phyloP scores from a whole-genome alignment of 2,888 invertebrate genomes.

The Lissonota sp. region DNA sequence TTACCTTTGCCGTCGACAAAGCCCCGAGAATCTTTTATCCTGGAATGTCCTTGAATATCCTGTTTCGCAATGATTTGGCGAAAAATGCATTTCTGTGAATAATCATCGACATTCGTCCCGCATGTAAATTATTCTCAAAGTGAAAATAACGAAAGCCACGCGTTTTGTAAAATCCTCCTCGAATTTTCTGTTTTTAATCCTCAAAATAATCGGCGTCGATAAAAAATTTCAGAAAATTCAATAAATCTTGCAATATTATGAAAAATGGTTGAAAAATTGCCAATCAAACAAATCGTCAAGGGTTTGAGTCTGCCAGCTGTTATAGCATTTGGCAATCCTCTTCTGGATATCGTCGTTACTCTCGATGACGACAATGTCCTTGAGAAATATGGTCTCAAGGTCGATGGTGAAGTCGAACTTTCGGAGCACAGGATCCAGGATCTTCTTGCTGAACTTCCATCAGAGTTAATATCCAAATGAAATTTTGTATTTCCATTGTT shows the following conservation, averaged over 20 bases:
- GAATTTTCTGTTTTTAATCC: neutral
- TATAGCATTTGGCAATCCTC: slow-evolving; percentile 81
- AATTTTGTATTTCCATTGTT: neutral
- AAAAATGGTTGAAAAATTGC: slow-evolving; percentile 70
- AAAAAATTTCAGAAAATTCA: slow-evolving; percentile 25
- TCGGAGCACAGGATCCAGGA: slow-evolving; percentile 73
- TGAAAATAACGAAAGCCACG: slow-evolving; percentile 4
- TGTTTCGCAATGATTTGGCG: slow-evolving; percentile 23
- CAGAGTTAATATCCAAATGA: slow-evolving; percentile 71
- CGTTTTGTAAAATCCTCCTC: neutral
- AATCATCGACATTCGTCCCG: slow-evolving; percentile 35
- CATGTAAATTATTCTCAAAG: slow-evolving; percentile 41
- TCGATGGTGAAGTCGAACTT: slow-evolving; percentile 79
- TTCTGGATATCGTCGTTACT: slow-evolving; percentile 78
- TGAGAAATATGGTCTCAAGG: slow-evolving; percentile 76
- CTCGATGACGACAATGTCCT: slow-evolving; percentile 75
- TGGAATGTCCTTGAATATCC: slow-evolving; percentile 26
- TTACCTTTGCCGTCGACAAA: slow-evolving; percentile 20
- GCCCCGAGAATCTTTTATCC: neutral
- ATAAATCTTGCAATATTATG: neutral
- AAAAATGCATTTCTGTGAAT: slow-evolving; percentile 44
- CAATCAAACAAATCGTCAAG: slow-evolving; percentile 67
- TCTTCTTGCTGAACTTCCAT: slow-evolving; percentile 73
- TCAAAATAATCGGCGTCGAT: neutral
- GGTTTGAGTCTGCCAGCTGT: slow-evolving; percentile 74